phyloP scores from a whole-genome alignment of 1,140 invertebrate genomes.

The Orchesella cincta region DNA sequence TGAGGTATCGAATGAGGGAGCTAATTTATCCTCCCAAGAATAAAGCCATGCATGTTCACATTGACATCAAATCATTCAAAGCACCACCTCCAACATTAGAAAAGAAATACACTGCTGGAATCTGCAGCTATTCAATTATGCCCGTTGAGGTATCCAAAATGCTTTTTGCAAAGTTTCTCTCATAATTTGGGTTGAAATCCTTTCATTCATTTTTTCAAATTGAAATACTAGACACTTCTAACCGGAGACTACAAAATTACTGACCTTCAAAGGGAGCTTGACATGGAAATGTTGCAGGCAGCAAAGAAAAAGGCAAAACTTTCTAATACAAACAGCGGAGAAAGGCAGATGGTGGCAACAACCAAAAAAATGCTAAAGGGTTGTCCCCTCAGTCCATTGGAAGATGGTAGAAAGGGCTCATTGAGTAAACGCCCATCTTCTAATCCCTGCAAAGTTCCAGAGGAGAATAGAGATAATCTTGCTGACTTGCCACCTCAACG shows the following conservation, averaged over 20 bases:
- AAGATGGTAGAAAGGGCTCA: neutral
- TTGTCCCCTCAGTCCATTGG: neutral
- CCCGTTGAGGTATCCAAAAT: constrained; percentile 38
- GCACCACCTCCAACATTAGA: constrained; percentile 57
- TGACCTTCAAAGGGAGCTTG: neutral
- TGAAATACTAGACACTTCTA: constrained; percentile 4
- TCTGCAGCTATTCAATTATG: constrained; percentile 52
- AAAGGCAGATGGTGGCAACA: too few species aligned
- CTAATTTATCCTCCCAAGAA: constrained; percentile 56
- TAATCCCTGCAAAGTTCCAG: neutral
- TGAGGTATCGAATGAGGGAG: constrained; percentile 60
- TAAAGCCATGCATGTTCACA: constrained; percentile 47
- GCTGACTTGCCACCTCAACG: neutral
- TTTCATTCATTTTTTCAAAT: too few species aligned
- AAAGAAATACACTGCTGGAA: constrained; percentile 51
- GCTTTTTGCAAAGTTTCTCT: neutral
- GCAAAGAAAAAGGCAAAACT: neutral
- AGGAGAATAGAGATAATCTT: neutral
- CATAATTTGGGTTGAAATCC: too few species aligned
- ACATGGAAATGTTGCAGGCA: neutral
- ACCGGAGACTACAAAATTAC: constrained; percentile 4
- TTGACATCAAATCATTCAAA: constrained; percentile 56
- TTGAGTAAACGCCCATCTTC: neutral
- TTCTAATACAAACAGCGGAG: neutral
- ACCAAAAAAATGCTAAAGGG: neutral